Evolutionary conservation across 2,888 invertebrate species (phyloP), one percentile per base, ranked within the genome.

Genomic region (Griposia aprilina): DNA sequence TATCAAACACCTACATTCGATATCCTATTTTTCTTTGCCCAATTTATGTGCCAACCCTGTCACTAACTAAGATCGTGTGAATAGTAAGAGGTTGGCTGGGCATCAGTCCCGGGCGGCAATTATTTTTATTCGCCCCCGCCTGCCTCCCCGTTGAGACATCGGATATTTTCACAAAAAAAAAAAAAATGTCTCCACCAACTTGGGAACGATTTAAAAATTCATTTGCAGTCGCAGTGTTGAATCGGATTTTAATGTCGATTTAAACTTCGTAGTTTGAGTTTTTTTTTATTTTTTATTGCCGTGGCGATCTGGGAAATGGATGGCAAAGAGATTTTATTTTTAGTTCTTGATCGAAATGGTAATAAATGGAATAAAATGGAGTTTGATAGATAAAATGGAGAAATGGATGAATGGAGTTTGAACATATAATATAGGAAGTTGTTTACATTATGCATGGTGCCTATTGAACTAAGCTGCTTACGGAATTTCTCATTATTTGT

Each of bases 61-160:
- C 41, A 74, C 81, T 88, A 87, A 87, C 88, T 85, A 87, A 92
- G 92, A 93, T 93, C 92, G 93, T 94, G 93, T 94, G 93, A 95
- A 94, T 93, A 93, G 92, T 92, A 91, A 93, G 91, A 93, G 93
- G 93, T 93, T 93, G 93, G 92, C 92, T 83, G 84, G 88, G 88
- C 91, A 92, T 93, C 93, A 92, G 90, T 93, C 92, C 88, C 90
- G 88, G 79, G 87, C 90, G 90, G 93, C 94, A 92, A 95, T 94
- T 95, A 95, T 96, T 96, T 95, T 95, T 95, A 95, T 95, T 95
- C 95, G 90, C 92, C 90, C 90, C 91, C 85, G 55, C 82, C 81
- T 71, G 55, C 82, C 81, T 71, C 82, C 76, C 80, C 85, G 74
- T 84, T 83, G 80, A 87, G 87, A 87, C 87, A 83, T 87, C 69